Percentiles rank a stretch among this genome's conserved stretches.
These are phyloP conservation scores for Tachysurus vachellii DNA, from an alignment of 2,113 vertebrate genomes.

Conservation along the genomic window DNA sequence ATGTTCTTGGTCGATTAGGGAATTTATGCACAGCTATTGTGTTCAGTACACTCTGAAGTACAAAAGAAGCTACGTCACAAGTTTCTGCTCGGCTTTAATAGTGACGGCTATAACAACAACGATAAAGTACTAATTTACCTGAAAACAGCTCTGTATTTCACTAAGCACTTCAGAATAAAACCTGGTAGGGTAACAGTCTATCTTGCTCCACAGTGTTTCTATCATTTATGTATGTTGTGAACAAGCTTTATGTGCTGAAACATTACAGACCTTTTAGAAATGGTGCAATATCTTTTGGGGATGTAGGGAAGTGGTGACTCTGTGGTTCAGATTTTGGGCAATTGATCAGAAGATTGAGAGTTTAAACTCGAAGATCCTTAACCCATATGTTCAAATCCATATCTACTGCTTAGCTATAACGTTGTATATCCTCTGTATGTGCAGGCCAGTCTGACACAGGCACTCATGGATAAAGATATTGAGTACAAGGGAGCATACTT, in stretches of 20 bases:
- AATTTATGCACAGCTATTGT: constrained; percentile 42
- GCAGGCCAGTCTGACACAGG: constrained; percentile 74
- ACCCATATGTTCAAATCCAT: background rate
- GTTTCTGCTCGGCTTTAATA: constrained; percentile 38
- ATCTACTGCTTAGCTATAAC: too few relatives aligned
- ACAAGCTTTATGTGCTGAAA: background rate
- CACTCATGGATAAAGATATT: constrained; percentile 61
- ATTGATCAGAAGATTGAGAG: background rate
- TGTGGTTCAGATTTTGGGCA: background rate
- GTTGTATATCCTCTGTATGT: constrained; percentile 14
- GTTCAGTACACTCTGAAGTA: constrained; percentile 27
- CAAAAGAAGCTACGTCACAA: constrained; percentile 12
- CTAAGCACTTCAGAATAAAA: background rate
- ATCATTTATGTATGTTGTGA: constrained; percentile 3
- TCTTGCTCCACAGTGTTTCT: constrained; percentile 3
- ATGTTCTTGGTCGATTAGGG: constrained; percentile 33
- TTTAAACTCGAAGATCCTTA: background rate
- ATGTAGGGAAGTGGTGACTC: background rate
- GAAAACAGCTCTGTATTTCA: background rate
- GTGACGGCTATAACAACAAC: background rate
- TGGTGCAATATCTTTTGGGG: background rate
- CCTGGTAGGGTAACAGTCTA: background rate
- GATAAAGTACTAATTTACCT: background rate
- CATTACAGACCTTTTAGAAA: background rate
- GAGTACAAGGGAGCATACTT: constrained; percentile 76